Conservation (phyloP, 2,888 invertebrate species). For the Lomographa bimaculata region DNA sequence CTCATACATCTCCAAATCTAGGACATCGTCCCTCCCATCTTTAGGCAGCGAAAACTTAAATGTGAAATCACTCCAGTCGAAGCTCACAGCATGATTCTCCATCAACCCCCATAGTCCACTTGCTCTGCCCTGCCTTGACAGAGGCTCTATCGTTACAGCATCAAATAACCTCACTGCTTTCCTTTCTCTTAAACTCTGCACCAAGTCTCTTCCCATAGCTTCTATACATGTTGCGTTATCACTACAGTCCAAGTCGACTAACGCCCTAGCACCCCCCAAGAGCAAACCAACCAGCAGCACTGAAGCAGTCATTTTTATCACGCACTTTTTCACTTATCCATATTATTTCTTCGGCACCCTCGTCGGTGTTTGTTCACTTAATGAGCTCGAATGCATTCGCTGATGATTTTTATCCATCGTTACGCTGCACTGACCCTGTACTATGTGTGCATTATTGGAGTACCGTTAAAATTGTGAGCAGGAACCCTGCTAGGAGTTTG, state of each 20-base stretch:
- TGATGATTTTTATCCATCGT: slow-evolving; percentile 79
- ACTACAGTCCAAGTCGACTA: slow-evolving; percentile 78
- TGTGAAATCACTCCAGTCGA: slow-evolving; percentile 81
- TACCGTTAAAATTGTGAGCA: no score
- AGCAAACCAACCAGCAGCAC: slow-evolving; percentile 61
- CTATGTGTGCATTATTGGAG: slow-evolving; percentile 61
- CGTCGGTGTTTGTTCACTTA: slow-evolving; percentile 70
- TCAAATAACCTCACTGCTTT: slow-evolving; percentile 81
- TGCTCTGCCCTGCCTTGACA: slow-evolving; percentile 65
- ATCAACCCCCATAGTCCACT: slow-evolving; percentile 70
- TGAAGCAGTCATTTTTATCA: slow-evolving; percentile 70
- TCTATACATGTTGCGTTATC: slow-evolving; percentile 85
- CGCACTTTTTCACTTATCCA: slow-evolving; percentile 68
- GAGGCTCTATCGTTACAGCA: slow-evolving; percentile 80
- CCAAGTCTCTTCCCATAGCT: slow-evolving; percentile 73
- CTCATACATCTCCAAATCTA: slow-evolving; percentile 74
- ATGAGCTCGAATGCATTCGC: slow-evolving; percentile 65
- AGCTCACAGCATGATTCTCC: slow-evolving; percentile 77
- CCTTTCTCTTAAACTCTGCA: slow-evolving; percentile 77
- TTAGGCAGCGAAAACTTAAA: slow-evolving; percentile 76
- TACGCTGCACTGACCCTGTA: slow-evolving; percentile 66
- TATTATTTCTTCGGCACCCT: slow-evolving; percentile 67
- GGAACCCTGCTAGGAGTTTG: no score
- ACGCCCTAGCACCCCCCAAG: slow-evolving; percentile 57
- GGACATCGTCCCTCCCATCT: slow-evolving; percentile 65